Percentiles rank a stretch among this genome's conserved stretches.
phyloP scores from a whole-genome alignment of 2,888 invertebrate species.

The Leucozona laternaria region DNA sequence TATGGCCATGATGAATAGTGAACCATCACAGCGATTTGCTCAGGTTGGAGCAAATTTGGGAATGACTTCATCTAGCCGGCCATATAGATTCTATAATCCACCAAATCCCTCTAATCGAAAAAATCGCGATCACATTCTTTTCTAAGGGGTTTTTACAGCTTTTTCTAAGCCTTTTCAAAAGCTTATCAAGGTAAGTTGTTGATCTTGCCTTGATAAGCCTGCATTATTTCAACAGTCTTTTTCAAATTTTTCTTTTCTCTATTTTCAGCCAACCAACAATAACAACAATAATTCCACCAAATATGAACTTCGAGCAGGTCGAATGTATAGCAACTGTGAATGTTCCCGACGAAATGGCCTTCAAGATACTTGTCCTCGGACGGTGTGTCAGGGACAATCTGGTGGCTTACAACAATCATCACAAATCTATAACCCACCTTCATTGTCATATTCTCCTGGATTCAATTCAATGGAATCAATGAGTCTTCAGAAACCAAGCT shows the following conservation, averaged over 20 bases:
- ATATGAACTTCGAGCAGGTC: slow-evolving; percentile 85
- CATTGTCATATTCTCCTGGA: slow-evolving; percentile 80
- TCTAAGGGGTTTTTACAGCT: neutral
- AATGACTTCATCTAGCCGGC: neutral
- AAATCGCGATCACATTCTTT: neutral
- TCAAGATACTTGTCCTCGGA: slow-evolving; percentile 86
- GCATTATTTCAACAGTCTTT: neutral
- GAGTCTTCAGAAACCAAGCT: neutral
- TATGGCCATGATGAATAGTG: neutral
- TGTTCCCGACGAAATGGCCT: slow-evolving; percentile 86
- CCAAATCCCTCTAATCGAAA: neutral
- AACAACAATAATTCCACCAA: slow-evolving; percentile 83
- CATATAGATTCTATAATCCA: neutral
- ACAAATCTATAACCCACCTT: slow-evolving; percentile 82
- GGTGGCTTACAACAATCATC: slow-evolving; percentile 84
- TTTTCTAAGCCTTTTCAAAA: neutral
- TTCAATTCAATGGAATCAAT: slow-evolving; percentile 78
- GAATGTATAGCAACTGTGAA: slow-evolving; percentile 85
- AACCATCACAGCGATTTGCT: neutral
- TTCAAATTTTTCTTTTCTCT: neutral
- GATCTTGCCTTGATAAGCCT: slow-evolving; percentile 47
- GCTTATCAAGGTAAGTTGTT: slow-evolving; percentile 17
- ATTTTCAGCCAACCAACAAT: slow-evolving; percentile 82
- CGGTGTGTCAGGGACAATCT: slow-evolving; percentile 84
- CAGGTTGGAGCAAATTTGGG: neutral